Percentiles rank a stretch among this genome's conserved stretches.
Evolutionary conservation across 2,888 invertebrate species (phyloP).

Genomic region (Eristalis pertinax): DNA sequence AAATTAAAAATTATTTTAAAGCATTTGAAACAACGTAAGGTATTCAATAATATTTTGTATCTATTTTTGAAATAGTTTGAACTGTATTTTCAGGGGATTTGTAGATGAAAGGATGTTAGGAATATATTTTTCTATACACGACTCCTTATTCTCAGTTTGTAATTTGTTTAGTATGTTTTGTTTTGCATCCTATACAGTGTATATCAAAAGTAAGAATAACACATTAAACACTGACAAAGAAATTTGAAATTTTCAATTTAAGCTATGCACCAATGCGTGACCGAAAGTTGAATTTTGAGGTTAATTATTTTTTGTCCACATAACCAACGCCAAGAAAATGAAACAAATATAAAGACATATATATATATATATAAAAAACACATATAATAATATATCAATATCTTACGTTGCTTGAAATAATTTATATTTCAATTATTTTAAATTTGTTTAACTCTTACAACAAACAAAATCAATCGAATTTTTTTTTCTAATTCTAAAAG

Average conservation of each 20-base stretch:
- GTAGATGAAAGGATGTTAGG: conserved; percentile 46
- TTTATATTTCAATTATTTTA: conserved; percentile 39
- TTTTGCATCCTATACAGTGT: conserved; percentile 35
- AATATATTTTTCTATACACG: conserved; percentile 20
- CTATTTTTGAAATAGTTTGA: conserved; percentile 22
- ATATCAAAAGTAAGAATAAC: conserved; percentile 30
- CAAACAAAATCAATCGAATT: conserved; percentile 63
- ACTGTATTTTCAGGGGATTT: conserved; percentile 28
- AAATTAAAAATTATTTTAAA: conserved; percentile 44
- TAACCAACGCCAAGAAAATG: conserved; percentile 53
- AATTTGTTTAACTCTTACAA: conserved; percentile 52
- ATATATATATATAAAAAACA: conserved; percentile 55
- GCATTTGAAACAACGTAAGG: conserved; percentile 72
- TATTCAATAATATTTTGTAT: conserved; percentile 60
- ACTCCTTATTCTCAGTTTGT: conserved; percentile 24
- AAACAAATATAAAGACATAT: conserved; percentile 60
- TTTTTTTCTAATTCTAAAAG: conserved; percentile 58
- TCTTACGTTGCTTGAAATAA: conserved; percentile 72
- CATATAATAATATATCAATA: conserved; percentile 65
- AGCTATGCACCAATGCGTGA: conserved; percentile 68
- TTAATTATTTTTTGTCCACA: conserved; percentile 23
- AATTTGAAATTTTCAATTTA: conserved; percentile 22
- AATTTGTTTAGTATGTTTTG: conserved; percentile 27
- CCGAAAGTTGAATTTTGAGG: conserved; percentile 63
- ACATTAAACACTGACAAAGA: conserved; percentile 43